A percentile compares a stretch with the other conserved stretches of the same genome.
Conservation (phyloP, 2,797 vertebrate species). For the Melanogrammus aeglefinus region DNA sequence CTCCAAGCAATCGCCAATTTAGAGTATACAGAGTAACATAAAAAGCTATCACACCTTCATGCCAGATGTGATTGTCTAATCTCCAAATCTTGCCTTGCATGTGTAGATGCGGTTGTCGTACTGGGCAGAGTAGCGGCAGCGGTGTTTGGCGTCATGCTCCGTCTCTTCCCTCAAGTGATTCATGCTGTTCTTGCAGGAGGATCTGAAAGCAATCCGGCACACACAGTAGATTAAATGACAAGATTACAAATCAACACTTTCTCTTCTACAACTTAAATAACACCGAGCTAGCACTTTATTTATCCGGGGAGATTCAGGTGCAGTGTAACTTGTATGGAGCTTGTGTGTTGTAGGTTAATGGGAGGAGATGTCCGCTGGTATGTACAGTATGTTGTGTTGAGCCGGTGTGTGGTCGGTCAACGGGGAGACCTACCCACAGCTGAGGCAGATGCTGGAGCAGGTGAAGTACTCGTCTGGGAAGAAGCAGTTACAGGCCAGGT, state of each 20-base stretch:
- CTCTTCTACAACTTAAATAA: background rate
- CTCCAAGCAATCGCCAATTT: too few relatives aligned
- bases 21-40: background rate
- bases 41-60: background rate
- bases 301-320: constrained; percentile 2
- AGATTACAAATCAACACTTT: background rate
- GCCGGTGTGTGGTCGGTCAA: background rate
- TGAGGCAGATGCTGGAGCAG: constrained; percentile 93
- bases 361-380: too few relatives aligned
- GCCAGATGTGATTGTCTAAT: background rate
- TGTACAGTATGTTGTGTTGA: background rate
- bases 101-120: constrained; percentile 96
- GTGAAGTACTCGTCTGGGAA: constrained; percentile 99
- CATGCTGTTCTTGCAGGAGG: constrained; percentile 96
- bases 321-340: background rate
- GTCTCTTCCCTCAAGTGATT: constrained; percentile 94
- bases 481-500: constrained; percentile 92
- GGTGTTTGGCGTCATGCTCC: constrained; percentile 87
- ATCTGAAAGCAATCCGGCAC: constrained; percentile 63
- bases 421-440: constrained; percentile 86
- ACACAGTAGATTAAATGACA: background rate
- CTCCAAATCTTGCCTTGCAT: constrained; percentile 83
- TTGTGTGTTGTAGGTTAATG: too few relatives aligned
- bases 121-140: constrained; percentile 93
- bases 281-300: background rate